Percentiles rank a stretch among this genome's conserved stretches.
These are phyloP conservation scores for Notodonta dromedarius DNA, from an alignment of 2,888 invertebrate genomes.

Conservation along the genomic window DNA sequence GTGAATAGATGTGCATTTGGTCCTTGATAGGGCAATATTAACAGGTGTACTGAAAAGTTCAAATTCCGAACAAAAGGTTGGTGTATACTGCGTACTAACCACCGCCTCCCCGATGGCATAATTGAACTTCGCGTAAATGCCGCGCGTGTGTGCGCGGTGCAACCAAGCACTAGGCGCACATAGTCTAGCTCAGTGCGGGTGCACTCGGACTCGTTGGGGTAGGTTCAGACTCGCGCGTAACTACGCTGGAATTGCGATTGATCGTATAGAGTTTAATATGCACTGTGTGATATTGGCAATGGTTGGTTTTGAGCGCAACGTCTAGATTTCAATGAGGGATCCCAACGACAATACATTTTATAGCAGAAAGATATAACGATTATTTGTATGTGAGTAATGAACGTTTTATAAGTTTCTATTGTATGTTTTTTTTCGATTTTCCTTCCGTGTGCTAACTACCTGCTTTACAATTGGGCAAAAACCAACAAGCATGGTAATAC, in stretches of 20 bases:
- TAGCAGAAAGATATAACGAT: no score
- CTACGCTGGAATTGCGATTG: constrained; percentile 12
- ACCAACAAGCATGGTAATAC: no score
- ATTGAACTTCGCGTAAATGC: constrained; percentile 61
- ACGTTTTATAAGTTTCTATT: no score
- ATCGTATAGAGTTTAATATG: constrained; percentile 18
- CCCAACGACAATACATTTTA: no score
- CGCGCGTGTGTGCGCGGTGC: constrained; percentile 45
- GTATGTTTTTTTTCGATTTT: no score
- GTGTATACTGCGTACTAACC: constrained; percentile 26
- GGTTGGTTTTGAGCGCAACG: not conserved
- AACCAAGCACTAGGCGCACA: constrained; percentile 42
- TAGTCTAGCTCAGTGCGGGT: constrained; percentile 46
- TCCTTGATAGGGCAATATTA: constrained; percentile 29
- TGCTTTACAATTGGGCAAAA: no score
- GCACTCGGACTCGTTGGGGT: constrained; percentile 59
- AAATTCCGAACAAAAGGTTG: constrained; percentile 22
- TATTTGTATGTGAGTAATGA: no score
- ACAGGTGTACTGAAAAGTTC: constrained; percentile 32
- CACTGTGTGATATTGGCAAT: not conserved
- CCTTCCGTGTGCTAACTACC: no score
- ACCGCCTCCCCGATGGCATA: constrained; percentile 52
- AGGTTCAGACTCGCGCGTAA: constrained; percentile 47
- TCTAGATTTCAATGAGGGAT: no score
- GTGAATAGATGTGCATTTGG: constrained; percentile 9